Evolutionary conservation across 2,888 invertebrate species (phyloP).

Genomic region (Caradrina kadenii): DNA sequence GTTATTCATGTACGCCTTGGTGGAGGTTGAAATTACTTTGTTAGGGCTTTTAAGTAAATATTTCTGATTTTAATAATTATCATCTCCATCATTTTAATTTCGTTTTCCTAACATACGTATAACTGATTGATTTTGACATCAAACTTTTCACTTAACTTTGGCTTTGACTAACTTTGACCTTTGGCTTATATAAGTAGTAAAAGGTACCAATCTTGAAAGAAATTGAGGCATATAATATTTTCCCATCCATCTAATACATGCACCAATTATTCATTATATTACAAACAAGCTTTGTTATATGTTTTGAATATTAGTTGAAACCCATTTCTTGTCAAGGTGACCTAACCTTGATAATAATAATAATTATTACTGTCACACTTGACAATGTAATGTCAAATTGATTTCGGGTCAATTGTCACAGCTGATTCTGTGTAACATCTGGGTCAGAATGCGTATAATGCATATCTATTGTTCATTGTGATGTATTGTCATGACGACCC

Average conservation of each 20-base stretch:
- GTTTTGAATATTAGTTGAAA: too few relatives aligned
- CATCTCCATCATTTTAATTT: background rate
- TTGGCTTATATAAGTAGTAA: too few relatives aligned
- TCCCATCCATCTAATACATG: too few relatives aligned
- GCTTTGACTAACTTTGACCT: too few relatives aligned
- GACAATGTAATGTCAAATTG: slow-evolving; percentile 5
- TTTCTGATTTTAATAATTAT: background rate
- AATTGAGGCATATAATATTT: too few relatives aligned
- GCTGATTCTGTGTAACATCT: slow-evolving; percentile 20
- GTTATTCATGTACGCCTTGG: background rate
- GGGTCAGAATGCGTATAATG: slow-evolving; percentile 44
- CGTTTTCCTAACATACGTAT: background rate
- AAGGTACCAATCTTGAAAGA: too few relatives aligned
- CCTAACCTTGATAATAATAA: slow-evolving; percentile 30
- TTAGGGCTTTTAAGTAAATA: background rate
- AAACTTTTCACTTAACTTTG: too few relatives aligned
- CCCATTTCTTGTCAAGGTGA: background rate
- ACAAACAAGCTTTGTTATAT: too few relatives aligned
- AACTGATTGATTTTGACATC: too few relatives aligned
- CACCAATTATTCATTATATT: too few relatives aligned
- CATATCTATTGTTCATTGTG: slow-evolving; percentile 68
- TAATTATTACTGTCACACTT: background rate
- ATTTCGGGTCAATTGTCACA: slow-evolving; percentile 36
- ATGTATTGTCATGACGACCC: slow-evolving; percentile 35
- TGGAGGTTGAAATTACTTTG: slow-evolving; percentile 4